Evolutionary conservation across 2,888 invertebrate species (phyloP).

Genomic region (Ophonus ardosiacus): DNA sequence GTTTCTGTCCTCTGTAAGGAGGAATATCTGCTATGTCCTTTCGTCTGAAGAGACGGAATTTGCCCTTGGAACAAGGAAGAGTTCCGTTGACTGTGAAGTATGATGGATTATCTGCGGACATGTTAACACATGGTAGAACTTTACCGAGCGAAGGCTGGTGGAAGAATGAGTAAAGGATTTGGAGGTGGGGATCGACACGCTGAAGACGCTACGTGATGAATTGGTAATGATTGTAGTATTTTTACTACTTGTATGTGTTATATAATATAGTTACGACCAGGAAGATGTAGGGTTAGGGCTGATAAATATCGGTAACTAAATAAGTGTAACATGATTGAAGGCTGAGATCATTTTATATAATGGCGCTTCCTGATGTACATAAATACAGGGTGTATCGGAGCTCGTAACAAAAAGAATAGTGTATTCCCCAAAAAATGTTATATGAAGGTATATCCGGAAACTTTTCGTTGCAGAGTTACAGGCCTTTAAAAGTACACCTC

Average conservation of each 20-base stretch:
- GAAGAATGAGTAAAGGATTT: background rate
- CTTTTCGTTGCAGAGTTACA: too few relatives aligned
- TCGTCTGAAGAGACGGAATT: constrained; percentile 65
- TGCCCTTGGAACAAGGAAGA: constrained; percentile 65
- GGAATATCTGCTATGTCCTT: constrained; percentile 66
- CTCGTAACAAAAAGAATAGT: too few relatives aligned
- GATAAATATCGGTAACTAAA: background rate
- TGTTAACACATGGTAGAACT: constrained; percentile 16
- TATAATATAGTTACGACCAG: constrained; percentile 29
- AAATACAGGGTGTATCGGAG: too few relatives aligned
- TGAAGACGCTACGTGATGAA: constrained; percentile 32
- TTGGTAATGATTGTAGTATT: constrained; percentile 50
- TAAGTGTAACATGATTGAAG: background rate
- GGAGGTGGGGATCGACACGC: background rate
- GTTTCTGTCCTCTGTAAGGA: constrained; percentile 68
- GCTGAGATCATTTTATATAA: background rate
- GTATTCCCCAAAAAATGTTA: too few relatives aligned
- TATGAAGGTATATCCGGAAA: too few relatives aligned
- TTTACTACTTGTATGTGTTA: constrained; percentile 24
- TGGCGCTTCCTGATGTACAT: background rate
- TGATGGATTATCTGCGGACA: constrained; percentile 86
- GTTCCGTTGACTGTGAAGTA: constrained; percentile 83
- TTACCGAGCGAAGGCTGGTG: background rate
- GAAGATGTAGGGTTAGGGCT: constrained; percentile 31
- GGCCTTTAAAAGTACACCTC: too few relatives aligned